phyloP scores from a whole-genome alignment of 2,888 invertebrate species.

The Caenorhabditis angaria region DNA sequence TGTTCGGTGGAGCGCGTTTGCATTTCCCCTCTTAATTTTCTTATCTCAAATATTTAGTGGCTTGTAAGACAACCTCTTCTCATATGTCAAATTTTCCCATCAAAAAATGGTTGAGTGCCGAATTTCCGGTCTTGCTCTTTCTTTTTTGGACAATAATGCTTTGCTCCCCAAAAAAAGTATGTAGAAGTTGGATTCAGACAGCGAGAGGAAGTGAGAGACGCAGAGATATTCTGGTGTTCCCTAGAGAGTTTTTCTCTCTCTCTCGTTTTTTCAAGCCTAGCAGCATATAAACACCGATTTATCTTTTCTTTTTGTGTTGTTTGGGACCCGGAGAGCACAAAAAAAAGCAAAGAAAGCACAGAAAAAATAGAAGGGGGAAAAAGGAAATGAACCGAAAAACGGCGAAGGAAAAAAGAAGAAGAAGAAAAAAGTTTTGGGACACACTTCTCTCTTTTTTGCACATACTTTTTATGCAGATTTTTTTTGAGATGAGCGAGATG shows the following conservation, averaged over 20 bases:
- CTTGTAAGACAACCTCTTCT: neutral
- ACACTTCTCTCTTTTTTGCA: neutral
- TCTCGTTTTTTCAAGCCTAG: neutral
- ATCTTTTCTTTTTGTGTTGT: neutral
- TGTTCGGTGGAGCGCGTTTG: neutral
- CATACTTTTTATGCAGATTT: constrained; percentile 2
- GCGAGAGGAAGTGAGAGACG: neutral
- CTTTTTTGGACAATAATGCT: neutral
- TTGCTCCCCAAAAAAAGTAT: neutral
- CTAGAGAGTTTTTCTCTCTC: neutral
- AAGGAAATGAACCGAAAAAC: constrained; percentile 2
- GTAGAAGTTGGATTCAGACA: constrained; percentile 2
- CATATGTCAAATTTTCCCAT: neutral
- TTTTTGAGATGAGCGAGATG: neutral
- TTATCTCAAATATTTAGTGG: neutral
- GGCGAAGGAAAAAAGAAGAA: neutral
- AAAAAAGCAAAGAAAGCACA: no score
- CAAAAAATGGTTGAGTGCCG: constrained; percentile 1
- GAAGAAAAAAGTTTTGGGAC: neutral
- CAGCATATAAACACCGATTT: neutral
- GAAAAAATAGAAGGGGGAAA: no score
- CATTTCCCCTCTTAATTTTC: neutral
- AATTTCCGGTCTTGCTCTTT: neutral
- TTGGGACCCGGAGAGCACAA: neutral
- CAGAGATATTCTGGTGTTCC: neutral